Percentiles rank a stretch among this genome's conserved stretches.
Evolutionary conservation across 2,113 vertebrate genomes (phyloP).

Genomic region (Calidris pugnax): DNA sequence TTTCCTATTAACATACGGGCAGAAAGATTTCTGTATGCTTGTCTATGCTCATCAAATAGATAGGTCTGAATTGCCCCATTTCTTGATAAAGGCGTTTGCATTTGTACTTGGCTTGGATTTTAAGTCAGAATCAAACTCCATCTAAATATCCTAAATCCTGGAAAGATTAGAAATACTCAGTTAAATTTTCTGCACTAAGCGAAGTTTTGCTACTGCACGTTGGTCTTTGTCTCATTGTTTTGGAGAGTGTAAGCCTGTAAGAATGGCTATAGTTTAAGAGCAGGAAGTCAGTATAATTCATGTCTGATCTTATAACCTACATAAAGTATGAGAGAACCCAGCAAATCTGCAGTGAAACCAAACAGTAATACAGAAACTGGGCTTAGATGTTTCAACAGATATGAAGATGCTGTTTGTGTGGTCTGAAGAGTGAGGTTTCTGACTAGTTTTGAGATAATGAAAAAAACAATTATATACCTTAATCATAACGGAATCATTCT

Average conservation of each 20-base stretch:
- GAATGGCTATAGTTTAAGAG: neutral
- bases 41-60: neutral
- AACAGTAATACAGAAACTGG: neutral
- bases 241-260: neutral
- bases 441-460: neutral
- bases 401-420: neutral
- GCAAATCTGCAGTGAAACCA: neutral
- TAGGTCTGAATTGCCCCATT: neutral
- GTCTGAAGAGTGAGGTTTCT: neutral
- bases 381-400: neutral
- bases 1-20: neutral
- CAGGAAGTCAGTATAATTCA: neutral
- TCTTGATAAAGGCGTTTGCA: neutral
- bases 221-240: neutral
- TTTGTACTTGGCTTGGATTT: neutral
- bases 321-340: neutral
- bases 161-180: neutral
- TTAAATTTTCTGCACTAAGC: neutral
- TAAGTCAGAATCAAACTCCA: neutral
- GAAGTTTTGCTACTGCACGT: neutral
- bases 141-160: neutral
- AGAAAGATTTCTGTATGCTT: neutral
- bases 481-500: neutral
- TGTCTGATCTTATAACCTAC: neutral
- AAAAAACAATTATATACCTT: neutral